These are phyloP conservation scores for Strigops habroptila DNA, from an alignment of 2,113 vertebrate genomes.

Conservation along the genomic window DNA sequence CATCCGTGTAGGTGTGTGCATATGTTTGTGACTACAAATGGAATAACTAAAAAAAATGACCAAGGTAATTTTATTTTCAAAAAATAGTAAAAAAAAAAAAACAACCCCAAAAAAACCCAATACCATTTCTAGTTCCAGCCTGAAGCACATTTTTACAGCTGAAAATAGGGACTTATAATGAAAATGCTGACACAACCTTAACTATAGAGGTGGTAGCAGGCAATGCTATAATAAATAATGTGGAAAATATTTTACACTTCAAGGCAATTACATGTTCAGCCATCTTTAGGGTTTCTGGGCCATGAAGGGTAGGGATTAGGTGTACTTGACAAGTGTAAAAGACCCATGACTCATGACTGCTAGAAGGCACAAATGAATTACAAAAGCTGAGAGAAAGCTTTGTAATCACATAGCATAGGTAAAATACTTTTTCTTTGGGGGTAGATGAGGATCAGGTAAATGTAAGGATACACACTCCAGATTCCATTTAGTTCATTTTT, in stretches of 20 bases:
- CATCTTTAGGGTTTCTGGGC: slow-evolving; percentile 77
- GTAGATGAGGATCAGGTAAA: slow-evolving; percentile 38
- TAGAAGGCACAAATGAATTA: slow-evolving; percentile 74
- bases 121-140: slow-evolving; percentile 62
- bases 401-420: slow-evolving; percentile 60
- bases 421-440: slow-evolving; percentile 68
- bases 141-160: slow-evolving; percentile 70
- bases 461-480: not conserved
- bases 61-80: slow-evolving; percentile 47
- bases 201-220: slow-evolving; percentile 70
- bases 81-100: slow-evolving; percentile 27
- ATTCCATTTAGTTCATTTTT: not conserved
- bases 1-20: not conserved
- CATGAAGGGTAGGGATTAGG: slow-evolving; percentile 77
- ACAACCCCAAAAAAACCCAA: too few species aligned
- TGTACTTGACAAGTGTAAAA: slow-evolving; percentile 77
- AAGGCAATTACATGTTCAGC: slow-evolving; percentile 79
- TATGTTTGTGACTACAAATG: not conserved
- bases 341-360: slow-evolving; percentile 77
- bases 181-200: slow-evolving; percentile 79
- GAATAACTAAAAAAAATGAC: slow-evolving; percentile 49
- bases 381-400: slow-evolving; percentile 69
- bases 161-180: slow-evolving; percentile 72
- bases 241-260: slow-evolving; percentile 80
- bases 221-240: slow-evolving; percentile 74